These are phyloP conservation scores for Arremon aurantiirostris DNA, from an alignment of 2,797 vertebrate species.

Conservation along the genomic window DNA sequence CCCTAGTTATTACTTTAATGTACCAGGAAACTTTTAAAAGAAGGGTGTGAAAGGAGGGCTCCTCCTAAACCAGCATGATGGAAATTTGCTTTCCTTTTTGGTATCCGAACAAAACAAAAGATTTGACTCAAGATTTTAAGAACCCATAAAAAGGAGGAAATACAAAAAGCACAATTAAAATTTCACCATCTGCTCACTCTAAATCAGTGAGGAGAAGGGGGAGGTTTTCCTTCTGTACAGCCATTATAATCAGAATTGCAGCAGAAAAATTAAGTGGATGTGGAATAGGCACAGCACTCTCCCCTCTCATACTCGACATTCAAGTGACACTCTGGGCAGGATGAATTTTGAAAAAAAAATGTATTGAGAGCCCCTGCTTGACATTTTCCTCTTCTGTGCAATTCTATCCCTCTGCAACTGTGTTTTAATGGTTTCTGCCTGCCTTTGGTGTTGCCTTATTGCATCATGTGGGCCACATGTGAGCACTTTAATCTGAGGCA, in stretches of 20 bases:
- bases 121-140: constrained; percentile 33
- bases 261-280: background rate
- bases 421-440: constrained; percentile 41
- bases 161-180: constrained; percentile 59
- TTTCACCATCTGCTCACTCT: constrained; percentile 69
- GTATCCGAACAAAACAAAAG: constrained; percentile 37
- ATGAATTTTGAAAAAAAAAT: background rate
- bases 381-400: background rate
- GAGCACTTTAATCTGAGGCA: constrained; percentile 38
- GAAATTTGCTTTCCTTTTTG: constrained; percentile 31
- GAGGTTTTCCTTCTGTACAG: constrained; percentile 10
- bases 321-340: constrained; percentile 19
- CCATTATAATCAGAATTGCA: constrained; percentile 34
- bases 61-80: background rate
- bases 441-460: constrained; percentile 31
- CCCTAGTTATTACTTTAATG: background rate
- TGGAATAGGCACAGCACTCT: background rate
- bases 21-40: background rate
- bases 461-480: constrained; percentile 25
- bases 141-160: constrained; percentile 18
- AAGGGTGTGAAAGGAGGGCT: background rate
- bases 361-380: background rate
- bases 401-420: background rate
- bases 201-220: constrained; percentile 39
- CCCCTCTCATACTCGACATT: background rate